A percentile compares a stretch with the other conserved stretches of the same genome.
These are phyloP conservation scores for Brevimyrus niger DNA, from an alignment of 2,113 vertebrate species.

Conservation along the genomic window DNA sequence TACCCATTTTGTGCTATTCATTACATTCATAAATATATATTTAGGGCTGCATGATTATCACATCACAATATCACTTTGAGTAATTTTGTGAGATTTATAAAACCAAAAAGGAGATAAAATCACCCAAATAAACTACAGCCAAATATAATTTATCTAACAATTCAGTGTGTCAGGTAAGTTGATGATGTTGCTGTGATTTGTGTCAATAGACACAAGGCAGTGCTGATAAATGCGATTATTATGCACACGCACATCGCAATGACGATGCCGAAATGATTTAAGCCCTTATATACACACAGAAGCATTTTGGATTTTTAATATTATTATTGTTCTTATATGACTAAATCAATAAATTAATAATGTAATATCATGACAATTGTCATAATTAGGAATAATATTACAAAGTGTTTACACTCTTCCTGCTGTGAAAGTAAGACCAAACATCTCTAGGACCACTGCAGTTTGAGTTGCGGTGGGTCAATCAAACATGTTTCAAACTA, in stretches of 20 bases:
- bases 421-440: background rate
- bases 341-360: background rate
- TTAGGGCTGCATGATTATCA: background rate
- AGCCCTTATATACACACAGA: no score
- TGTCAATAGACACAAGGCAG: background rate
- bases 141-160: background rate
- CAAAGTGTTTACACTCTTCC: background rate
- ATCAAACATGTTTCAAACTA: background rate
- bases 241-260: background rate
- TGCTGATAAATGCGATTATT: background rate
- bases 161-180: background rate
- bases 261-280: background rate
- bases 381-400: background rate
- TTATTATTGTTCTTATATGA: background rate
- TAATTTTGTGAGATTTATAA: background rate
- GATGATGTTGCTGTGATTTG: background rate
- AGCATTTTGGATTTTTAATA: background rate
- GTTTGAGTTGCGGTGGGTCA: background rate
- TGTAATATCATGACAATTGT: background rate
- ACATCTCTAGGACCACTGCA: background rate
- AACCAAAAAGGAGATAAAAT: background rate
- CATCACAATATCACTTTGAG: background rate
- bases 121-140: background rate
- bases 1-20: background rate
- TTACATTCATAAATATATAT: background rate